Evolutionary conservation across 2,797 vertebrate species (phyloP).

Genomic region (Esox masquinongy): DNA sequence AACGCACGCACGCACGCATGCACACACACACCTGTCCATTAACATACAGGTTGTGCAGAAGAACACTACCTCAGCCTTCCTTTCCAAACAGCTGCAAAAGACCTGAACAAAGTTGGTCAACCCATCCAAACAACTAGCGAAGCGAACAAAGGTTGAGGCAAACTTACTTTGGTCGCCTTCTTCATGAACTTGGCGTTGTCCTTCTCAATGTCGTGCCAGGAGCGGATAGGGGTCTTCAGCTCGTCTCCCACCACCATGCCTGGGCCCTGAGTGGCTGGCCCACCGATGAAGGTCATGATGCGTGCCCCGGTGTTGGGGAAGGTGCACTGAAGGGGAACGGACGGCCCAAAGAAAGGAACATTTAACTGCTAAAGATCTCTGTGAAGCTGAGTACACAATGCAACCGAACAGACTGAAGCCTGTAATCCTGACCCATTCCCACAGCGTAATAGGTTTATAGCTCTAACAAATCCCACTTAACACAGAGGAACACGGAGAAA

Average conservation of each 20-base stretch:
- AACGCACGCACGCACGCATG: not conserved
- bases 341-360: no score
- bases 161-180: constrained; percentile 89
- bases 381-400: not conserved
- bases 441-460: not conserved
- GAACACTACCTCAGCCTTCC: not conserved
- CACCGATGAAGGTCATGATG: constrained; percentile 95
- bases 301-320: constrained; percentile 94
- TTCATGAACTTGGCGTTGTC: constrained; percentile 97
- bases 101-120: not conserved
- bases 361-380: not conserved
- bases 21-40: not conserved
- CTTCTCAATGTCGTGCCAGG: constrained; percentile 98
- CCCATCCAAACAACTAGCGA: not conserved
- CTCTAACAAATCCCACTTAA: not conserved
- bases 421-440: not conserved
- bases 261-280: constrained; percentile 92
- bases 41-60: not conserved
- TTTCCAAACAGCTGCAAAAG: not conserved
- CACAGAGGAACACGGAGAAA: not conserved
- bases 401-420: not conserved
- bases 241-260: constrained; percentile 98
- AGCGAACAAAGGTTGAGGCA: not conserved
- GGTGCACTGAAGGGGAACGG: constrained; percentile 79
- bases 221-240: constrained; percentile 91